Conservation (phyloP, 2,888 invertebrate genomes). For the Elmis aenea region DNA sequence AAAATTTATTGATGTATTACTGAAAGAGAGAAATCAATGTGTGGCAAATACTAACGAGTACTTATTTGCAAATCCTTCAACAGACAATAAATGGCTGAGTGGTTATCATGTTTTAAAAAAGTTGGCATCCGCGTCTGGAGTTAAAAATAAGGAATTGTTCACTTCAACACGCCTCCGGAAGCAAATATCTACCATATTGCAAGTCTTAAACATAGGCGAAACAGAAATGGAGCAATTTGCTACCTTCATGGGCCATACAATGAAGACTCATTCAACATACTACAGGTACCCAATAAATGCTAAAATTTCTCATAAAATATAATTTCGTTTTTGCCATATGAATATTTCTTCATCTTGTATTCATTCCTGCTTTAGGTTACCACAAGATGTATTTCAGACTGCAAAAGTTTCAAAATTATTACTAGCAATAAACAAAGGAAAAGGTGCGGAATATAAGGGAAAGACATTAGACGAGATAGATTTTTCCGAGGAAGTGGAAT, state of each 20-base stretch:
- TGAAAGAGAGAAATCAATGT: slow-evolving; percentile 14
- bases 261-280: slow-evolving; percentile 24
- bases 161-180: slow-evolving; percentile 26
- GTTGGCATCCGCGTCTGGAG: slow-evolving; percentile 19
- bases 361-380: slow-evolving; percentile 8
- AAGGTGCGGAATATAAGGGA: slow-evolving; percentile 14
- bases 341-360: not conserved
- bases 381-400: slow-evolving; percentile 19
- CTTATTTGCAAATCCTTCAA: slow-evolving; percentile 24
- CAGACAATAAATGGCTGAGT: slow-evolving; percentile 19
- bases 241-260: slow-evolving; percentile 29
- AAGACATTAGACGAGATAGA: slow-evolving; percentile 15
- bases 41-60: slow-evolving; percentile 23
- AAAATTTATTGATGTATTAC: slow-evolving; percentile 14
- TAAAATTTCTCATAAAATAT: no score
- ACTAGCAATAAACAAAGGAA: slow-evolving; percentile 12
- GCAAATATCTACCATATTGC: slow-evolving; percentile 24
- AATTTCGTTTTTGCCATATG: slow-evolving; percentile 2
- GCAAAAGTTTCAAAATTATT: slow-evolving; percentile 22
- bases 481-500: slow-evolving; percentile 1
- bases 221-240: slow-evolving; percentile 28
- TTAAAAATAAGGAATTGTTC: slow-evolving; percentile 17
- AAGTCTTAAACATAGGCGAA: slow-evolving; percentile 22
- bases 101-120: slow-evolving; percentile 25
- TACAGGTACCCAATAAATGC: slow-evolving; percentile 17